Evolutionary conservation across 2,888 invertebrate species (phyloP), one percentile per base, ranked within the genome.

Genomic region (Drosophila flavopinicola): DNA sequence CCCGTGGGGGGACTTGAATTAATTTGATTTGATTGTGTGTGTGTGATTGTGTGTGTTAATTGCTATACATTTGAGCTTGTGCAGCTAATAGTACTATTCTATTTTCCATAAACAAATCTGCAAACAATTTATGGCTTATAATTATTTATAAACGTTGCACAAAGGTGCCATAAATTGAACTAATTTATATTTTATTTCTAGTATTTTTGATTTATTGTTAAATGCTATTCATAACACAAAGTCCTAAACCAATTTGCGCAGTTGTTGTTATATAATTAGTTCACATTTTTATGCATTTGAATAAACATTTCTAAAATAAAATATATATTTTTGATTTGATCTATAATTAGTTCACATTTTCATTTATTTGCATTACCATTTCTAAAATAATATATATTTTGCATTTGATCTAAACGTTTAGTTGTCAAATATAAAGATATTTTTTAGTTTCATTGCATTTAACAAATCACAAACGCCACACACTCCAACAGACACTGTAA

Each of bases 1-100:
- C 87, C 85, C 68, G 64, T 78, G 64, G 78, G 66, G 75, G 33
- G 75, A 68, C 83, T 72, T 65, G 70, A 83, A 83, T 85, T 78
- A 66, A 87, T 87, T 87, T 78, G 66, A 69, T 61, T 58, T 60
- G 78, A 59, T 74, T 80, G 32, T 38, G 13, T 37, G 37, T 35
- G 30, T 53, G 25, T 56, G 24, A 35, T 42, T 51, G 33, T 65
- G 56, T 54, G n/a, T 35, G 29, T 64, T 73, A 66, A 70, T 78
- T 75, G 47, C 63, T 68, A 64, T 66, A 59, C 64, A 66, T 61
- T 73, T 85, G 37, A 38, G 41, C 44, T 32, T 27, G 35, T 54
- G 24, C 44, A 56, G 35, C 45, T 44, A 17, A 32, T 33, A 38
- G 45, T 60, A 24, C 35, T 47, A 35, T 52, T 54, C 29, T 17